Evolutionary conservation across 2,888 invertebrate genomes (phyloP), one percentile per base, ranked within the genome.

Genomic region (Philopedon plagiatum): DNA sequence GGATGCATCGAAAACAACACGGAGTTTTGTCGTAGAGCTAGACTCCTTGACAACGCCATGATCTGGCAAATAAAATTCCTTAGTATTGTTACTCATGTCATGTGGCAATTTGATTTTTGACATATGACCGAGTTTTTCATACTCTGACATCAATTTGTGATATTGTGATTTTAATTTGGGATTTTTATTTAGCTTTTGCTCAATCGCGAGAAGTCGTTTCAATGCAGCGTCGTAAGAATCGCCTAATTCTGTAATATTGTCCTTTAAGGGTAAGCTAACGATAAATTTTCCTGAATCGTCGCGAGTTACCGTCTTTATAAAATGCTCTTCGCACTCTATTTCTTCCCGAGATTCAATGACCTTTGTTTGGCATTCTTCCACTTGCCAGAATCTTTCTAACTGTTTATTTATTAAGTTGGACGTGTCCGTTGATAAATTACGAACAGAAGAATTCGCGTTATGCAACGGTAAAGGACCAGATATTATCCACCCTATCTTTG

Each of bases 1-100:
- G 13, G 68, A 71, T 0, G 63, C 72, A 26, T 73, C 75, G 64
- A 75, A 76, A 8, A 75, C 73, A 0, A 74, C 74, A 2, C 74
- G 56, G 0, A 75, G 26, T 29, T 71, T 75, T 3, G 75, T 76
- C 5, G 79, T 78, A 11, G 46, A 15, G 54, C 74, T 76, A 0
- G 44, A 32, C 41, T 72, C 67, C n/a, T 71, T 70, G 11, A 73
- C 0, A 11, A 76, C 62, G 2, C 32, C 21, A 32, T 76, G 76
- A 60, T 76, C 71, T 9, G 74, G 74, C 7, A 71, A 9, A 34
- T 73, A 58, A 66, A 60, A 60, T 32, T 26, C 5, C 18, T 23
- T 3, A 21, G n/a, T n/a, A 11, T 39, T 29, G 23, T 34, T 37
- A 15, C 8, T n/a, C 2, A 32, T 29, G 19, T 11, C 5, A 56